Evolutionary conservation across 2,888 invertebrate species (phyloP).

Genomic region (Microchrysa polita): DNA sequence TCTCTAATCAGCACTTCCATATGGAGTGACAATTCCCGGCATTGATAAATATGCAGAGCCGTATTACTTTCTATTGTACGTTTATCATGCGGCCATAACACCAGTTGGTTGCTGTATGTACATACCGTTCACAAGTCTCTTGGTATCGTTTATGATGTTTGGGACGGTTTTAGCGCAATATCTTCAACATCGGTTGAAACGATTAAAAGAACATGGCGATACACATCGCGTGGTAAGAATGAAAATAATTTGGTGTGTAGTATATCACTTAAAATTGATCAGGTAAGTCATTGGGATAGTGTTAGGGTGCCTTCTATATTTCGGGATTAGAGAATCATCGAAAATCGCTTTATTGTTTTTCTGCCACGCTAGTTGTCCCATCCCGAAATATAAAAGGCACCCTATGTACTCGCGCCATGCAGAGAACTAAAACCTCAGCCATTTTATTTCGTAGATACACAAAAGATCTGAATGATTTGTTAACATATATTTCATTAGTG

Average conservation of each 20-base stretch:
- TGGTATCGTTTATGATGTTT: constrained; percentile 49
- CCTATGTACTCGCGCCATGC: no score
- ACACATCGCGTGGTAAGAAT: constrained; percentile 26
- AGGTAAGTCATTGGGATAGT: constrained; percentile 37
- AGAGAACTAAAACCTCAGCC: no score
- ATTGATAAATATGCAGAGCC: constrained; percentile 47
- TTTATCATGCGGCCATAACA: constrained; percentile 40
- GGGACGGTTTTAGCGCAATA: constrained; percentile 41
- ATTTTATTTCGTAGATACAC: constrained; percentile 1
- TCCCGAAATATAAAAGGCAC: no score
- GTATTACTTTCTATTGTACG: constrained; percentile 46
- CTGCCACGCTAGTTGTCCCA: no score
- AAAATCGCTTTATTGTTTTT: no score
- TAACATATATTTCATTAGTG: constrained; percentile 58
- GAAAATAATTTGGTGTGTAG: constrained; percentile 43
- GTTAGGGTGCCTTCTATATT: no score
- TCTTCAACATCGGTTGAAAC: constrained; percentile 42
- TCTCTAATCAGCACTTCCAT: constrained; percentile 45
- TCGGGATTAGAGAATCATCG: neutral
- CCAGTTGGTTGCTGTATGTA: constrained; percentile 50
- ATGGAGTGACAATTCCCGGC: constrained; percentile 46
- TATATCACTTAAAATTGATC: constrained; percentile 45
- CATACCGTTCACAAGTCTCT: constrained; percentile 48
- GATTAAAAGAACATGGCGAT: constrained; percentile 31
- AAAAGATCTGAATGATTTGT: constrained; percentile 56